Conservation (phyloP, 2,113 vertebrate genomes). For the Periophthalmus modestus region DNA sequence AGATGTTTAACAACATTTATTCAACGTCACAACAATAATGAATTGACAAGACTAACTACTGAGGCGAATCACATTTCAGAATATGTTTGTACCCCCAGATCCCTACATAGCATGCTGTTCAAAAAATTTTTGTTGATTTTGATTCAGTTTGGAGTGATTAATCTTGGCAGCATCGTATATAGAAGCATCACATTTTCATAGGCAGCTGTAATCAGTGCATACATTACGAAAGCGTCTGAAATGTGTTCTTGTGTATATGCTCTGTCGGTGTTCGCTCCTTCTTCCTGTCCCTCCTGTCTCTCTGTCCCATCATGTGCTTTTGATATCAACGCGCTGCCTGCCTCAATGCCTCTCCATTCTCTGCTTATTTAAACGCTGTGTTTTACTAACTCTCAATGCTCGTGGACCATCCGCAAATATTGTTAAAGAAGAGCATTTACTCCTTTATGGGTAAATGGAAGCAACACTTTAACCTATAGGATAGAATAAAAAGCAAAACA, state of each 20-base stretch:
- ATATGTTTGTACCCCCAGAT: no score
- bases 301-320: slow-evolving; percentile 40
- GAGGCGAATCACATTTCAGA: no score
- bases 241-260: background rate
- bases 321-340: slow-evolving; percentile 19
- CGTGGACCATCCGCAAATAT: no score
- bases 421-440: background rate
- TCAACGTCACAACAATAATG: no score
- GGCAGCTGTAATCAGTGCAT: background rate
- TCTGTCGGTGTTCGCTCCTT: no score
- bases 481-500: background rate
- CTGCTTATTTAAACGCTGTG: background rate
- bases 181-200: no score
- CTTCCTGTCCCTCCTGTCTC: slow-evolving; percentile 38
- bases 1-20: no score
- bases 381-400: background rate
- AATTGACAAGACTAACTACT: no score
- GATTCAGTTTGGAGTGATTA: no score
- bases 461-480: background rate
- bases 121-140: no score
- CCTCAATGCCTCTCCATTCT: slow-evolving; percentile 6
- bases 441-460: background rate
- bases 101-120: no score
- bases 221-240: background rate
- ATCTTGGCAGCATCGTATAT: no score